Evolutionary conservation across 2,888 invertebrate species (phyloP).

Genomic region (Drosophila koepferae): DNA sequence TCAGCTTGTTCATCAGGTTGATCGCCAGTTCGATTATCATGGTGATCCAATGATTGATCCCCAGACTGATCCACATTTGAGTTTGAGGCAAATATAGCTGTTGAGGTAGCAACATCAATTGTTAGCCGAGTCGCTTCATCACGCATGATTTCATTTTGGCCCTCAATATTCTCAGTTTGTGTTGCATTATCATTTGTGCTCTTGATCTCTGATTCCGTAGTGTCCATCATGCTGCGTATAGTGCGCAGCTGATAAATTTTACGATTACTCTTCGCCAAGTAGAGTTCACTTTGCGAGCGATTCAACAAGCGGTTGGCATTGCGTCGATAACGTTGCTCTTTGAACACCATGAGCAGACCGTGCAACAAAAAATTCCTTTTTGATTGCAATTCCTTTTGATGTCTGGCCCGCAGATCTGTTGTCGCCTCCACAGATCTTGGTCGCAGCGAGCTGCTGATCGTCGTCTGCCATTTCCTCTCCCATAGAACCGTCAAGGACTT

Average conservation of each 20-base stretch:
- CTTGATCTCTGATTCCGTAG: neutral
- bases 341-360: neutral
- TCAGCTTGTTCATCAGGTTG: too few relatives aligned
- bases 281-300: neutral
- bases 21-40: too few relatives aligned
- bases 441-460: neutral
- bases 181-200: neutral
- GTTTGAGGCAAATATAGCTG: neutral
- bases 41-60: too few relatives aligned
- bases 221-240: neutral
- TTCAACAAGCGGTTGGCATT: rapidly evolving
- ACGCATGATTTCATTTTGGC: neutral
- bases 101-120: neutral
- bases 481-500: neutral
- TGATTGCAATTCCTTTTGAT: neutral
- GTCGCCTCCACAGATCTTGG: neutral
- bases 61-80: too few relatives aligned
- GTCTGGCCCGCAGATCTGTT: constrained; percentile 7
- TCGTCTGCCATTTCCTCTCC: neutral
- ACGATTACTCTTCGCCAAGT: neutral
- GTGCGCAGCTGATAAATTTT: too few relatives aligned
- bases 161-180: neutral
- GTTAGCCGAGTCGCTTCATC: neutral
- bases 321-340: neutral
- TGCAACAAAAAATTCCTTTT: neutral